phyloP scores from a whole-genome alignment of 2,113 vertebrate genomes.

The Apeltes quadracus region DNA sequence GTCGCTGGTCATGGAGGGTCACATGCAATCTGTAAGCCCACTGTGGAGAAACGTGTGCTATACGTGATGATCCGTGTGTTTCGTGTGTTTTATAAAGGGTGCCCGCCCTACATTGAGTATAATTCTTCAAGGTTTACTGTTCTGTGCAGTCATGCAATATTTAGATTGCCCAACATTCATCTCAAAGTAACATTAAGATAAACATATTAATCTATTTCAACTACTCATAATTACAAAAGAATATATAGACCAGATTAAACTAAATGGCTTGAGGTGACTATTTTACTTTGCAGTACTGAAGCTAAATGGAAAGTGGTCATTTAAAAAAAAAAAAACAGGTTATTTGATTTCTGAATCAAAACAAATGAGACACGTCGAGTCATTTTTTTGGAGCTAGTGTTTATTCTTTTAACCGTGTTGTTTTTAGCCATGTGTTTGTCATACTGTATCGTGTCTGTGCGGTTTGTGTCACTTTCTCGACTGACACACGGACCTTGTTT shows the following conservation, averaged over 20 bases:
- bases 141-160: neutral
- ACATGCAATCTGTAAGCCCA: neutral
- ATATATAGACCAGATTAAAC: neutral
- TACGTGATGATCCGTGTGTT: neutral
- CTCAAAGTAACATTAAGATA: neutral
- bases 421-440: no score
- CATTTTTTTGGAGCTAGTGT: no score
- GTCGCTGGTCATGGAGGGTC: neutral
- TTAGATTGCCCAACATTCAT: neutral
- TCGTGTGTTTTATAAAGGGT: neutral
- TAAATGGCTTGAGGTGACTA: neutral
- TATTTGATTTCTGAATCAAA: neutral
- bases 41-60: neutral
- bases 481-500: slow-evolving; percentile 7
- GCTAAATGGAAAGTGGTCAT: neutral
- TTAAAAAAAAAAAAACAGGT: neutral
- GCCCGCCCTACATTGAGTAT: neutral
- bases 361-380: neutral
- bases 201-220: neutral
- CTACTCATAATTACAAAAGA: neutral
- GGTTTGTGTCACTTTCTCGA: no score
- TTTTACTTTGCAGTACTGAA: neutral
- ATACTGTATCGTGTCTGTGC: no score
- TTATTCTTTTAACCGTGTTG: no score
- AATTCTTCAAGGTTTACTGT: neutral